Evolutionary conservation across 2,797 vertebrate species (phyloP).

Genomic region (Odontamblyopus lacepedii): DNA sequence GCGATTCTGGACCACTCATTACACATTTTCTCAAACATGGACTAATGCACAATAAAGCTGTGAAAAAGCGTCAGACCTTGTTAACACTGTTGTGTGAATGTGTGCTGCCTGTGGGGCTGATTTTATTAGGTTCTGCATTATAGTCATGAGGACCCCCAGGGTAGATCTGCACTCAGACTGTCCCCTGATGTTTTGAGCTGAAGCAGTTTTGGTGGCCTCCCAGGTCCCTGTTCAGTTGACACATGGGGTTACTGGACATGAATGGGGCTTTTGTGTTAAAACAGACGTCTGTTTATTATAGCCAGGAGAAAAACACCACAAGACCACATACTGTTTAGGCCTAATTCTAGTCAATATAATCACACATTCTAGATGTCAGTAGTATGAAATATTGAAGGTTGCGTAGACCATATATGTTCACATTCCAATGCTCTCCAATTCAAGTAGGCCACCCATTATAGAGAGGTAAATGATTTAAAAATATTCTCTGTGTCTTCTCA

Average conservation of each 20-base stretch:
- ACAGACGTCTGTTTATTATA: conserved; percentile 60
- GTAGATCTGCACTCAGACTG: neutral
- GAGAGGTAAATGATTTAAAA: neutral
- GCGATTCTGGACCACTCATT: conserved; percentile 24
- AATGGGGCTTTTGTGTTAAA: conserved; percentile 65
- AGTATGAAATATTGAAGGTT: neutral
- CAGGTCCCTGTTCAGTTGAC: conserved; percentile 27
- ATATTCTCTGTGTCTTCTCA: too few relatives aligned
- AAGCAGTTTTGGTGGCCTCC: conserved; percentile 28
- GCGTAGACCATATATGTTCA: too few relatives aligned
- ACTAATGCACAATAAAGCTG: conserved; percentile 35
- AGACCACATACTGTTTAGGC: neutral
- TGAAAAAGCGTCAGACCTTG: conserved; percentile 49
- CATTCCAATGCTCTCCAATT: too few relatives aligned
- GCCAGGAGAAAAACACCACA: conserved; percentile 51
- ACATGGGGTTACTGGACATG: conserved; percentile 35
- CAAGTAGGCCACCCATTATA: neutral
- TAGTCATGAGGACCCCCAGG: neutral
- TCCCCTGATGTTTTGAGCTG: neutral
- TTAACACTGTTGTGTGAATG: conserved; percentile 38
- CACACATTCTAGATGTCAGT: neutral
- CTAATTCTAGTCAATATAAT: neutral
- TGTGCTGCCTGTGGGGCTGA: conserved; percentile 19
- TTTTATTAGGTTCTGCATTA: conserved; percentile 25
- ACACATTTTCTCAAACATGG: conserved; percentile 28